Base-by-base conservation (phyloP, 37 sponge, comb jelly and placozoan species). In the Beroe forskalii region DNA sequence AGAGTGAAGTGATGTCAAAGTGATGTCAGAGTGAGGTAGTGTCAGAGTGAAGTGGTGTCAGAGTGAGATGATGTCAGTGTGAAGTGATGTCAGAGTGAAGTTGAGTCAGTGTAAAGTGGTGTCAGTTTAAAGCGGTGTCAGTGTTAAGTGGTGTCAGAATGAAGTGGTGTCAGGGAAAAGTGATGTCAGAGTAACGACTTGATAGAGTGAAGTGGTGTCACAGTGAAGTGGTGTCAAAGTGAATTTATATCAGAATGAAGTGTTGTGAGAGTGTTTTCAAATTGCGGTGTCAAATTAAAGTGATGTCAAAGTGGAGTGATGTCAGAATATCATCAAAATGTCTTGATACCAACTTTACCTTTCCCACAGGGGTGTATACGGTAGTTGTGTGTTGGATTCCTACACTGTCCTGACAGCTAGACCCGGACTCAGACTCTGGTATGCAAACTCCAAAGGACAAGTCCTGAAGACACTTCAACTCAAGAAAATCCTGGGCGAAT, bases 391-490 rank as follows among this genome's bases (percentile, higher is more conserved):
- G 28, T 48, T 80, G 28, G 86, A 80, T 37, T n/a, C 28, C 55
- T 44, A 43, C 30, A 80, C 55, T 27, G 86, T 80, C n/a, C 86
- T 80, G 0, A 37, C 35, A 28, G 44, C 86, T 20, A 43, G 86
- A 39, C 86, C 86, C 6, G 86, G 86, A 22, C 86, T 80, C 17
- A 39, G 86, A 39, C 55, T 80, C 14, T 80, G 86, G 86, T 80
- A 80, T 38, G 86, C 86, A 22, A 41, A 80, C 28, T 33, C 55
- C 55, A 9, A 3, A 1, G 86, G 86, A 25, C 40, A 41, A 20
- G 86, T 80, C 30, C 55, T 80, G 8, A 80, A 80, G 27, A 80
- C 86, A 4, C 23, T 80, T 4, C 86, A 80, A 80, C 55, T 80
- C 30, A 39, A 42, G 48, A 41, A 41, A 43, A 43, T 80, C 8